Evolutionary conservation across 2,888 invertebrate species (phyloP), one percentile per base, ranked within the genome.

Genomic region (Agonopterix arenella): DNA sequence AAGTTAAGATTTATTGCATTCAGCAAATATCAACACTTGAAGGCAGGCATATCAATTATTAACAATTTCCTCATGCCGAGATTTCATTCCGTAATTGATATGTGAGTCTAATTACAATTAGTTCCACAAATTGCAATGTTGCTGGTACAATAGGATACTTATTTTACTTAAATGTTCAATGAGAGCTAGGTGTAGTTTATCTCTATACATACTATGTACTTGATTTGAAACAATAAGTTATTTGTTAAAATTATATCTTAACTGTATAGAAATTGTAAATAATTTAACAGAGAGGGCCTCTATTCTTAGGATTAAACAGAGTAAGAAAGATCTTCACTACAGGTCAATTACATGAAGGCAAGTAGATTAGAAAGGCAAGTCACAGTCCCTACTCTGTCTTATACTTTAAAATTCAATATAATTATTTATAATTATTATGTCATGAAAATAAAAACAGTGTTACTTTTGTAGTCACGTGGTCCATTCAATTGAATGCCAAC

Each of bases 351-450:
- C 61, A 67, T 65, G 72, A 80, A 80, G 80, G 81, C 84, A 84
- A 80, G 83, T 76, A 64, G 68, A 72, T 76, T 66, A 73, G 68
- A 76, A 82, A 81, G 82, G 83, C 84, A 82, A 83, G 77, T 80
- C 66, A 68, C 72, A 73, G 65, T 76, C 70, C 70, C 72, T 72
- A 76, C 68, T 74, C 71, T 72, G 65, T 70, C 68, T 65, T 68
- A 66, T 58, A 57, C 28, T 58, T 67, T 70, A 64, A 67, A 66
- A 64, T 62, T 67, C 59, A 64, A 60, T 66, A 70, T 73, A 58
- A 60, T 62, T 58, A 66, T 62, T 70, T 66, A 64, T 68, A 70
- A 67, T 11, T 73, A 74, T 72, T 72, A 77, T 76, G 77, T 81
- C 76, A 79, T 78, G 79, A 78, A 77, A 72, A 76, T 73, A 73